Base-by-base conservation (phyloP, 2,113 vertebrate genomes). In the Tretioscincus oriximinensis region DNA sequence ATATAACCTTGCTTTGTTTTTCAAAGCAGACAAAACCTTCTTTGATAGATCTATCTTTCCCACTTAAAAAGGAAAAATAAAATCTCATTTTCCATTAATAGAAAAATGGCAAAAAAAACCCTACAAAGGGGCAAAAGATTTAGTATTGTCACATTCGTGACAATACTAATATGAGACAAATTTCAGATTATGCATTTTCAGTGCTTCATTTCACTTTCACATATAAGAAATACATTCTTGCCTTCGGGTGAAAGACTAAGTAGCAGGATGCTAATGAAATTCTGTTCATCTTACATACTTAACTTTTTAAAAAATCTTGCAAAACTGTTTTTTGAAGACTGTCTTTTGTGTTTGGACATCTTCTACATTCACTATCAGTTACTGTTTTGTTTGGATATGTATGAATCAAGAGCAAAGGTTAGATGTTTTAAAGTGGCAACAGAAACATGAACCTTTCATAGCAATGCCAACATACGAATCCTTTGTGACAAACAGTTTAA, bases 261-360 rank as follows among this genome's bases (percentile, higher is more conserved):
- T 79, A 58, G 26, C 67, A 79, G 71, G 67, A 71, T 71, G 54
- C 54, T 79, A 79, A 79, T 74, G 31, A 49, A 73, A 67, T 85
- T 65, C 69, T 51, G 16, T 2, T 18, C 26, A 58, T 70, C 5
- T 69, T 74, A 22, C 7, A 31, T 65, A 21, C 54, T 41, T n/a
- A 68, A 29, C 58, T 49, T 35, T 4, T 69, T 63, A 29, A 60
- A 9, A 22, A 64, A 49, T n/a, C 70, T 63, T 60, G 28, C 11
- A 22, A n/a, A 41, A 41, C 35, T 41, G 35, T 41, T 41, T 41
- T 5, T 41, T 41, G 35, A 41, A 41, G 35, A 41, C 35, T 41
- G 35, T 41, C 35, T 41, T 41, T 41, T 41, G 35, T 41, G 35
- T 41, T 41, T 41, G 35, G 35, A 41, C 35, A 41, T 41, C 35